phyloP scores from a whole-genome alignment of 1,140 invertebrate species.

The Drosophila simulans region DNA sequence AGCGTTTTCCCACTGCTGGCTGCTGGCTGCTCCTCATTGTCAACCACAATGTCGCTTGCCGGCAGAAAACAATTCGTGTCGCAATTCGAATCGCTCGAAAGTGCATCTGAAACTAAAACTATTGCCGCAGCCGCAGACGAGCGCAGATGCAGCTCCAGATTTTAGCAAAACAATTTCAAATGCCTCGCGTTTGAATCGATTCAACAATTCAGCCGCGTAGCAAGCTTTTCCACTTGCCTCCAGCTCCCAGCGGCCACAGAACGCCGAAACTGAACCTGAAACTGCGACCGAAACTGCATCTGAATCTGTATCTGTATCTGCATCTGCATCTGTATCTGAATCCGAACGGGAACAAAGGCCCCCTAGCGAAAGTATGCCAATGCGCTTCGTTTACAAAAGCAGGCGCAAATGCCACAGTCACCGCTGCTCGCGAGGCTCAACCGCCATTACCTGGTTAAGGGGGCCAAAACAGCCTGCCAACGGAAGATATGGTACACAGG shows the following conservation, averaged over 20 bases:
- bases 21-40: slow-evolving; percentile 28
- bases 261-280: slow-evolving; percentile 3
- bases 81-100: slow-evolving; percentile 54
- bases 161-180: slow-evolving; percentile 44
- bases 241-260: slow-evolving; percentile 11
- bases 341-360: slow-evolving; percentile 27
- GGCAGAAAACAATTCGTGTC: slow-evolving; percentile 44
- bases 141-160: slow-evolving; percentile 20
- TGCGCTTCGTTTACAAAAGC: slow-evolving; percentile 64
- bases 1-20: not conserved
- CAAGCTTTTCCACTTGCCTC: slow-evolving; percentile 12
- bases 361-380: slow-evolving; percentile 44
- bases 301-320: not conserved
- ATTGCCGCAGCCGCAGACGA: slow-evolving; percentile 16
- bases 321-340: not conserved
- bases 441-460: slow-evolving; percentile 46
- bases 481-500: slow-evolving; percentile 5
- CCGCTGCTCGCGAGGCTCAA: slow-evolving; percentile 4
- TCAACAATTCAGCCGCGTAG: slow-evolving; percentile 11
- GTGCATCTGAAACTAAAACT: slow-evolving; percentile 8
- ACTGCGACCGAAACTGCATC: not conserved
- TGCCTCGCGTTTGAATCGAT: slow-evolving; percentile 38
- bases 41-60: slow-evolving; percentile 32
- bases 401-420: slow-evolving; percentile 27
- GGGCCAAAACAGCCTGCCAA: slow-evolving; percentile 1